Evolutionary conservation across 2,797 vertebrate species (phyloP).

Genomic region (Varecia variegata): DNA sequence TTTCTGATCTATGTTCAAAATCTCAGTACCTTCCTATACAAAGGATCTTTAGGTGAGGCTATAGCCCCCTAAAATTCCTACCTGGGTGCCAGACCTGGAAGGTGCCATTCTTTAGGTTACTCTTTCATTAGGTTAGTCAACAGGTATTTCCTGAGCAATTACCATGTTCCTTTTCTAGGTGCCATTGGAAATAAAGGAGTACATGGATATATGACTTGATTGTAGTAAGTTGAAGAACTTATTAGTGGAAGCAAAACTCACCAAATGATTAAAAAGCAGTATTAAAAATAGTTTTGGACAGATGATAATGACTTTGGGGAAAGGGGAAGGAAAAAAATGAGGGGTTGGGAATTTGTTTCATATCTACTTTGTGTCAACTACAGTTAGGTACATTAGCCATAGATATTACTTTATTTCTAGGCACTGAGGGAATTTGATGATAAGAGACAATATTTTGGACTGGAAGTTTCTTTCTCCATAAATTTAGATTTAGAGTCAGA

Average conservation of each 20-base stretch:
- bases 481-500: constrained; percentile 20
- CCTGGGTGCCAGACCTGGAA: not conserved
- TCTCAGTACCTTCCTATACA: not conserved
- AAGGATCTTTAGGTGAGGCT: not conserved
- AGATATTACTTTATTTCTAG: not conserved
- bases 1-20: not conserved
- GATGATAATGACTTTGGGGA: not conserved
- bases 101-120: not conserved
- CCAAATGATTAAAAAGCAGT: not conserved
- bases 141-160: not conserved
- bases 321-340: constrained; percentile 3
- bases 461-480: not conserved
- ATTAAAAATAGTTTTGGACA: constrained; percentile 2
- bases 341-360: not conserved
- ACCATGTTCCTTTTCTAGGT: not conserved
- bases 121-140: not conserved
- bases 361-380: not conserved
- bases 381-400: not conserved
- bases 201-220: not conserved
- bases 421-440: not conserved
- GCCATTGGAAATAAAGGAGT: not conserved
- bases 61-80: not conserved
- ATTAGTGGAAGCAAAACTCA: not conserved
- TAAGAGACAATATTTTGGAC: not conserved
- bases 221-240: constrained; percentile 29